Conservation (phyloP, 92 coral and sea anemone genomes). For the Porites cylindrica region DNA sequence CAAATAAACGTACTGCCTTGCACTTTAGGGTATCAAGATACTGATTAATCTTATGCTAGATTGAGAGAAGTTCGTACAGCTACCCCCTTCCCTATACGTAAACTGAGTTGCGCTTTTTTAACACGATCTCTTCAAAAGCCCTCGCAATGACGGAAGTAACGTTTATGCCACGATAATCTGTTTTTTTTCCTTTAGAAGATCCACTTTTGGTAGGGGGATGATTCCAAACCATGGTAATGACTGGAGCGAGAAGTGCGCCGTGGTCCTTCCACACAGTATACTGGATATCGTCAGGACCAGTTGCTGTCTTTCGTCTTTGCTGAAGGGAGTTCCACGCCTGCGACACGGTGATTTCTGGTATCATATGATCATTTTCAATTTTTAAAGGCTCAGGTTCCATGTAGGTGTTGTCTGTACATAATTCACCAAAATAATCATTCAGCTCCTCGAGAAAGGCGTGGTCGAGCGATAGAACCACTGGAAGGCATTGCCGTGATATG, state of each 20-base stretch:
- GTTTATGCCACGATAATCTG: constrained; percentile 9
- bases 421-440: constrained; percentile 54
- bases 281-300: constrained; percentile 51
- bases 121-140: constrained; percentile 4
- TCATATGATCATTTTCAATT: constrained; percentile 9
- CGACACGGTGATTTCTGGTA: constrained; percentile 19
- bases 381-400: constrained; percentile 33
- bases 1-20: constrained; percentile 57
- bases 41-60: constrained; percentile 49
- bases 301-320: constrained; percentile 16
- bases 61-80: constrained; percentile 59
- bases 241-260: constrained; percentile 39
- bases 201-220: constrained; percentile 11
- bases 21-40: constrained; percentile 58
- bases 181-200: constrained; percentile 18
- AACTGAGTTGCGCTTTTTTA: constrained; percentile 41
- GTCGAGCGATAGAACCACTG: constrained; percentile 21
- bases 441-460: constrained; percentile 36
- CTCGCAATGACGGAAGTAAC: background rate
- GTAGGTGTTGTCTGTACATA: constrained; percentile 54
- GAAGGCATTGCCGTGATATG: background rate
- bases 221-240: constrained; percentile 47
- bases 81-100: constrained; percentile 58
- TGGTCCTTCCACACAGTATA: constrained; percentile 52
- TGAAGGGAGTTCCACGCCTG: constrained; percentile 22